Evolutionary conservation across 2,797 vertebrate genomes (phyloP).

Genomic region (Geotrypetes seraphini): DNA sequence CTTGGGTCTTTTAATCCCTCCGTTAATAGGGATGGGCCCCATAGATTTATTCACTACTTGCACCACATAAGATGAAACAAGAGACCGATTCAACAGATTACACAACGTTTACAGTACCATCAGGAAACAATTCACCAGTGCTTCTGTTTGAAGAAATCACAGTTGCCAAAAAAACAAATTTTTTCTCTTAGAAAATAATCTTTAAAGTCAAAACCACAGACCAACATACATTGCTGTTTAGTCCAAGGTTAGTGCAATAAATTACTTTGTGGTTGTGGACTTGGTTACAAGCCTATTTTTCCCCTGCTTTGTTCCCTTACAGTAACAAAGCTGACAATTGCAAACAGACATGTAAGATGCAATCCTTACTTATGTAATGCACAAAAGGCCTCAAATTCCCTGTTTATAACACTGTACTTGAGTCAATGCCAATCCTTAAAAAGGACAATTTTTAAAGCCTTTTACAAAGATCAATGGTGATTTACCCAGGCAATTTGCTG

Average conservation of each 20-base stretch:
- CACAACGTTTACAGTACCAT: no score
- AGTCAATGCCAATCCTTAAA: no score
- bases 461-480: no score
- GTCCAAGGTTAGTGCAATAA: conserved; percentile 52
- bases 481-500: no score
- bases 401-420: no score
- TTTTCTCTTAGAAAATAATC: conserved; percentile 25
- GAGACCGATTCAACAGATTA: no score
- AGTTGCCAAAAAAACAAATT: conserved; percentile 16
- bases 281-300: conserved; percentile 38
- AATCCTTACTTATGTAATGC: conserved; percentile 17
- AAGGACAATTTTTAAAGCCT: no score
- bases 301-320: conserved; percentile 35
- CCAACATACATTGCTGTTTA: conserved; percentile 38
- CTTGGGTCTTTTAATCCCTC: no score
- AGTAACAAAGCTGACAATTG: conserved; percentile 22
- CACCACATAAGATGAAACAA: no score
- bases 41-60: no score
- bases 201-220: conserved; percentile 41
- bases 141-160: conserved; percentile 6
- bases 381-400: conserved; percentile 15
- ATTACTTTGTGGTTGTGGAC: conserved; percentile 43
- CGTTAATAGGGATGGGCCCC: no score
- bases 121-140: conserved; percentile 26
- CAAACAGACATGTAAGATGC: conserved; percentile 30